Conservation (phyloP, 2,797 vertebrate genomes). For the Sebastes paucispinis region DNA sequence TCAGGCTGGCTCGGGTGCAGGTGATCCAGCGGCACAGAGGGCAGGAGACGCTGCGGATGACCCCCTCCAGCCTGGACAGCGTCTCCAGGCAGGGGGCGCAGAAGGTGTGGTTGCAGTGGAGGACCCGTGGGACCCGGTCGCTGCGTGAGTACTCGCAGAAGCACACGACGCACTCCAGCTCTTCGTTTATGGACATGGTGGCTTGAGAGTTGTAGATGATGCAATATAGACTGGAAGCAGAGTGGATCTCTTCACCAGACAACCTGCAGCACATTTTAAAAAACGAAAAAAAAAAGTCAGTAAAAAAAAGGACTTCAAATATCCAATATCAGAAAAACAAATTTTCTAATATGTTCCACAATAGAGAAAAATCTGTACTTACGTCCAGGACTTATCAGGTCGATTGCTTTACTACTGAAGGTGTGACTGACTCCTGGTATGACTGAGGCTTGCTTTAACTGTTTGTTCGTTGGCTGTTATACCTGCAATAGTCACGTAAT, state of each 20-base stretch:
- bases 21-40: slow-evolving; percentile 77
- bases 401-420: neutral
- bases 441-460: neutral
- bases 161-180: slow-evolving; percentile 70
- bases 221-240: too few species aligned
- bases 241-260: neutral
- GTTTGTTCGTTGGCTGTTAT: rapidly evolving
- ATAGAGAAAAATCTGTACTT: slow-evolving; percentile 5
- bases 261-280: neutral
- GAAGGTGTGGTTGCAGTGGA: slow-evolving; percentile 77
- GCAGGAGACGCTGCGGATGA: slow-evolving; percentile 51
- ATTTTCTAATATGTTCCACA: neutral
- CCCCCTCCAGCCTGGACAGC: neutral
- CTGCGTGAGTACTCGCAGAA: slow-evolving; percentile 53
- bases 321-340: neutral
- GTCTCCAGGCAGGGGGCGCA: slow-evolving; percentile 64
- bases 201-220: neutral
- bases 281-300: neutral
- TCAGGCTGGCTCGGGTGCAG: slow-evolving; percentile 46
- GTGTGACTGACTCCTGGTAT: neutral
- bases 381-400: neutral
- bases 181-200: slow-evolving; percentile 28
- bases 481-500: neutral
- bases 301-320: neutral
- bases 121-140: slow-evolving; percentile 59